Evolutionary conservation across 2,113 vertebrate species (phyloP), one percentile per base, ranked within the genome.

Genomic region (Odontesthes bonariensis): DNA sequence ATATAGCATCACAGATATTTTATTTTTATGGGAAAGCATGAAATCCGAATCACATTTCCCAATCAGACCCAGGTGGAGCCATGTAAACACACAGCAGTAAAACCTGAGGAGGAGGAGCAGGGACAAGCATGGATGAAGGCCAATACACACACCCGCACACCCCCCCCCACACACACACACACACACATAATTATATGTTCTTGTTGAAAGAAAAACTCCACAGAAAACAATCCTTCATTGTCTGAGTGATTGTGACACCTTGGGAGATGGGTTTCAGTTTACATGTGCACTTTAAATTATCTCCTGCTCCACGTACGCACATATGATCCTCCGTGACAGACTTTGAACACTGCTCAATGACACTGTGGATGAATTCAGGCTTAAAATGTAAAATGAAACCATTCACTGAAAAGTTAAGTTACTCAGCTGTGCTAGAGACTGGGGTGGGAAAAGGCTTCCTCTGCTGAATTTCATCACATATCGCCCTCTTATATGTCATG

Each of bases 1-100:
- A 75, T 71, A 87, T 61, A 69, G 49, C 72, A 86, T 81, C 77
- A 42, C 73, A 68, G 72, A 84, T 84, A 84, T 88, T 92, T 88
- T 55, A 88, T 81, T 90, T 92, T 92, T 81, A 92, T 87, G 84
- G 85, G 81, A 89, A 89, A 76, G 82, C 69, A 69, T 91, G 77
- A 91, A 90, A 88, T 89, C 76, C 0, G 16, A 88, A 90, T 89
- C 69, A 77, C 82, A 83, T 83, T 77, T 78, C 68, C 22, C 85
- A 88, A 86, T 74, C 77, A 79, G 77, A 82, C 62, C 85, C 88
- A 93, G 90, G 85, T 90, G 85, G 83, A 77, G 33, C 73, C 68
- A 33, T 75, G 84, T 73, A 92, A 92, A 86, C 64, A 87, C 55
- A 61, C 42, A 5, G 74, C 85, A 53, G 53, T 82, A 79, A 87